A percentile compares a stretch with the other conserved stretches of the same genome.
Conservation (phyloP, 2,797 vertebrate genomes). For the Carduelis carduelis region DNA sequence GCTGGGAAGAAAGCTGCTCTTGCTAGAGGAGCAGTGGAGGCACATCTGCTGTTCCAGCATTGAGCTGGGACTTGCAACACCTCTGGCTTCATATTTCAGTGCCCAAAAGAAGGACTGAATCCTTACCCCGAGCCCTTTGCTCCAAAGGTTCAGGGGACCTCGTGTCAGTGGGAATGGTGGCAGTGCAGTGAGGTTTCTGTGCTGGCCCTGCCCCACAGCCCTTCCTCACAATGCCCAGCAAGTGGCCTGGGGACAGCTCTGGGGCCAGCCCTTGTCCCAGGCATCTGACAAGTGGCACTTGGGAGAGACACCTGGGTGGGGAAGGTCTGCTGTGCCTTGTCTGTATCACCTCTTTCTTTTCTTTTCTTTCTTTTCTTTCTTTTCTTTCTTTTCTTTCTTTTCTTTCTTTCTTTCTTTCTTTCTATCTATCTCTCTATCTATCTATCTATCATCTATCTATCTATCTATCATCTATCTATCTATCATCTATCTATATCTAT, state of each 20-base stretch:
- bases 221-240: fast-evolving
- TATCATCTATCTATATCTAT: background rate
- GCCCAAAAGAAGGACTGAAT: background rate
- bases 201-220: background rate
- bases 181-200: background rate
- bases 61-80: background rate
- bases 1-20: background rate
- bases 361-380: too few species aligned
- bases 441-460: background rate
- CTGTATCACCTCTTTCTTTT: background rate
- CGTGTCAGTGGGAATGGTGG: fast-evolving
- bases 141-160: background rate
- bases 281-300: background rate
- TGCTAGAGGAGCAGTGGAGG: background rate
- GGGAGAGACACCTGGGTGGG: fast-evolving
- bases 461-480: too few species aligned
- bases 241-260: background rate
- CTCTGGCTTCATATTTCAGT: background rate
- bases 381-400: too few species aligned
- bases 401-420: too few species aligned
- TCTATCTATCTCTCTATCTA: too few species aligned
- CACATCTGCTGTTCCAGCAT: background rate
- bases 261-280: background rate
- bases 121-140: conserved; percentile 21
- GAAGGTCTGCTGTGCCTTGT: too few species aligned